A percentile compares a stretch with the other conserved stretches of the same genome.
Conservation (phyloP, 2,888 invertebrate species). For the Xestobium rufovillosum region DNA sequence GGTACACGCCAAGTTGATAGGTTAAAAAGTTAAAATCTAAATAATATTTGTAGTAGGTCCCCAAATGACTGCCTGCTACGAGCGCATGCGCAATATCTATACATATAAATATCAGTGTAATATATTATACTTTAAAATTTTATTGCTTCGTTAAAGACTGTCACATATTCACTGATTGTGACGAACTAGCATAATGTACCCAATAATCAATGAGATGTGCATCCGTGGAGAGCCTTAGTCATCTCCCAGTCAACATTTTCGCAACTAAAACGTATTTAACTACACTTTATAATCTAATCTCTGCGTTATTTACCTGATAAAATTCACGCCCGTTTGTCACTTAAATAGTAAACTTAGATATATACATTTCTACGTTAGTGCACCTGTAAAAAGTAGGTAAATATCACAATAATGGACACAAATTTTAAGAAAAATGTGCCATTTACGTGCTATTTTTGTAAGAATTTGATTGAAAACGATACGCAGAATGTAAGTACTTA, state of each 20-base stretch:
- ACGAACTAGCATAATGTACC: too few species aligned
- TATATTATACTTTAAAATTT: too few species aligned
- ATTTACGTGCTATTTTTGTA: slow-evolving; percentile 60
- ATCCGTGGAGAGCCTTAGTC: neutral
- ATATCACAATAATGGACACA: neutral
- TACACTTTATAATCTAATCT: slow-evolving; percentile 7
- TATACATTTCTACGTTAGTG: too few species aligned
- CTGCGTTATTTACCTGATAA: slow-evolving; percentile 36
- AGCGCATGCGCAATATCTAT: too few species aligned
- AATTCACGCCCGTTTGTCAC: slow-evolving; percentile 26
- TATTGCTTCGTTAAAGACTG: too few species aligned
- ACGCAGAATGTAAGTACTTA: slow-evolving; percentile 50
- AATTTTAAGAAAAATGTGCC: neutral
- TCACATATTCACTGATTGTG: neutral
- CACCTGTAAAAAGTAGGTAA: neutral
- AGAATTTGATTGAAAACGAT: slow-evolving; percentile 57
- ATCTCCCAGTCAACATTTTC: neutral
- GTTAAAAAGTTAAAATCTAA: too few species aligned
- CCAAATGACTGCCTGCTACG: too few species aligned
- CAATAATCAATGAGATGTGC: neutral
- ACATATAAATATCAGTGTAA: too few species aligned
- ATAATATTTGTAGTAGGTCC: too few species aligned
- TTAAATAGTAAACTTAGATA: neutral
- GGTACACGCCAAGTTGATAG: too few species aligned
- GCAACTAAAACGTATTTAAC: slow-evolving; percentile 9